phyloP scores from a whole-genome alignment of 1,140 invertebrate genomes.

The Tetramorium parvispinum region DNA sequence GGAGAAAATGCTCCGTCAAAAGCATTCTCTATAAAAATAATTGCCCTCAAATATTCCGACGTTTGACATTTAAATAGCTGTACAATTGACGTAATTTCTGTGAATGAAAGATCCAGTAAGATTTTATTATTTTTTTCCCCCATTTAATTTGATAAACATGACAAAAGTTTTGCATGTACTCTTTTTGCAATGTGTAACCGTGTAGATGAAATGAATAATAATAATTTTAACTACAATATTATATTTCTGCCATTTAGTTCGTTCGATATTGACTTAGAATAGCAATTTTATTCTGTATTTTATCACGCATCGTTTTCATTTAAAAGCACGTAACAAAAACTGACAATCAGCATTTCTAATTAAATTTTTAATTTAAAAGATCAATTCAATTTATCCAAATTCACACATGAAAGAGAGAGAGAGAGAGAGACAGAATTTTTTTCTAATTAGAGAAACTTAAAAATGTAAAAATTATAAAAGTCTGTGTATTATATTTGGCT shows the following conservation, averaged over 20 bases:
- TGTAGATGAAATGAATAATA: neutral
- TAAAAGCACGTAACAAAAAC: neutral
- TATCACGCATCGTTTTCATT: neutral
- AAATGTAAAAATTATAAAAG: neutral
- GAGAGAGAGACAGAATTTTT: neutral
- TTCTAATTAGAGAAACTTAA: neutral
- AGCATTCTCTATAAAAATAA: neutral
- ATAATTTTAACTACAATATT: neutral
- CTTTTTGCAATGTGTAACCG: neutral
- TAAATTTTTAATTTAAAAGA: neutral
- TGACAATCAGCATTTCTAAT: neutral
- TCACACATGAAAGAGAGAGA: neutral
- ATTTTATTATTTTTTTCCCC: neutral
- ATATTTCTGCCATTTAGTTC: neutral
- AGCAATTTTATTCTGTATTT: conserved; percentile 12
- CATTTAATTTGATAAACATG: neutral
- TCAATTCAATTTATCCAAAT: neutral
- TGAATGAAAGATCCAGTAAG: neutral
- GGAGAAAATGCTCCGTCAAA: neutral
- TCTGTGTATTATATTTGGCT: neutral
- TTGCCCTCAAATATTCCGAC: neutral
- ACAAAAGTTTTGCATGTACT: neutral
- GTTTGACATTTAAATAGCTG: neutral
- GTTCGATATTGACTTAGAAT: neutral
- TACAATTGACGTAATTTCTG: conserved; percentile 12